A percentile compares a stretch with the other conserved stretches of the same genome.
These are phyloP conservation scores for Tuta absoluta DNA, from an alignment of 2,888 invertebrate species.

Conservation along the genomic window DNA sequence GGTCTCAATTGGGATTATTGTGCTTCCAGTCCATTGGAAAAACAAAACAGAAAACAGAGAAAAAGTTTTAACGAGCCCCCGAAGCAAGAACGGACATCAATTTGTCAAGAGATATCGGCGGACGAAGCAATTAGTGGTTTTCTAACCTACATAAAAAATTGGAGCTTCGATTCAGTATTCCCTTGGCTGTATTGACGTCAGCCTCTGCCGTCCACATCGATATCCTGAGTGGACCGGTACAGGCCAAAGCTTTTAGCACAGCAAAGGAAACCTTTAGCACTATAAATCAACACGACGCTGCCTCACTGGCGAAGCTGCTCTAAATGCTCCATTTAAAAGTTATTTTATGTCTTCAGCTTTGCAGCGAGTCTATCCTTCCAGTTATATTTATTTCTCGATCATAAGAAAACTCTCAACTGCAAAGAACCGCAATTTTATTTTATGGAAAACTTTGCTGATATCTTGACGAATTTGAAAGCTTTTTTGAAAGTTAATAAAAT, in stretches of 20 bases:
- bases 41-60: conserved; percentile 21
- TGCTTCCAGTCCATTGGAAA: background rate
- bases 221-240: conserved; percentile 29
- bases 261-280: conserved; percentile 39
- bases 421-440: background rate
- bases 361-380: background rate
- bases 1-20: background rate
- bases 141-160: conserved; percentile 18
- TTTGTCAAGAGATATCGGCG: conserved; percentile 23
- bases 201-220: background rate
- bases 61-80: conserved; percentile 21
- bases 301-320: conserved; percentile 1
- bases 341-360: conserved; percentile 5
- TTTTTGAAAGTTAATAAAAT: background rate
- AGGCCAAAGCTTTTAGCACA: conserved; percentile 51
- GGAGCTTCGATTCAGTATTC: background rate
- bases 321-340: conserved; percentile 12
- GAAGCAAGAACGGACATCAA: conserved; percentile 1
- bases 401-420: background rate
- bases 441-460: background rate
- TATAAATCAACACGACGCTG: conserved; percentile 37
- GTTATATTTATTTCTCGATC: background rate
- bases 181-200: background rate
- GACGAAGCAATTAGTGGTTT: conserved; percentile 21
- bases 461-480: conserved; percentile 1